Evolutionary conservation across 2,888 invertebrate species (phyloP).

Genomic region (Lagria hirta): DNA sequence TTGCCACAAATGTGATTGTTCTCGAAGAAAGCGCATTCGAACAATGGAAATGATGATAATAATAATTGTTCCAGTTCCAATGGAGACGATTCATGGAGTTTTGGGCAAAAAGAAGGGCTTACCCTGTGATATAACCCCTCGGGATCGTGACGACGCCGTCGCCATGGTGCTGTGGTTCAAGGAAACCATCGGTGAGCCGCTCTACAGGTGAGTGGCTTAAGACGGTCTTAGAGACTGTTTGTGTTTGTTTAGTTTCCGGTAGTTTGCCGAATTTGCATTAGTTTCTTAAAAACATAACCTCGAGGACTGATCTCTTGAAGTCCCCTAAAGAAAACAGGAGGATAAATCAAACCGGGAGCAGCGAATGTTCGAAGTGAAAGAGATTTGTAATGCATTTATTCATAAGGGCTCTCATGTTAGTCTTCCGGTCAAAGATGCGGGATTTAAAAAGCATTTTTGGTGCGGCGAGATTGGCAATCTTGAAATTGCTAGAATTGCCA

Average conservation of each 20-base stretch:
- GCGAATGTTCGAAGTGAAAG: constrained; percentile 2
- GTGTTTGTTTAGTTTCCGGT: too few relatives aligned
- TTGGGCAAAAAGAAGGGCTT: constrained; percentile 78
- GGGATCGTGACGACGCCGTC: constrained; percentile 76
- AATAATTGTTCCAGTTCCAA: constrained; percentile 65
- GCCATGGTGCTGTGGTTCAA: constrained; percentile 91
- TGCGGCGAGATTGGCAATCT: constrained; percentile 1
- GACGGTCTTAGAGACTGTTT: too few relatives aligned
- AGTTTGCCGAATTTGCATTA: too few relatives aligned
- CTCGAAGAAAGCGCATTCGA: constrained; percentile 42
- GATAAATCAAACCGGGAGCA: constrained; percentile 18
- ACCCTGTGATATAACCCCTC: constrained; percentile 83
- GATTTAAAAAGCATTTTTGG: too few relatives aligned
- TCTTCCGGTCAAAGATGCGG: constrained; percentile 12
- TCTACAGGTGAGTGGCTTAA: constrained; percentile 70
- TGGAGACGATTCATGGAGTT: constrained; percentile 79
- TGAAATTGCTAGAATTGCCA: too few relatives aligned
- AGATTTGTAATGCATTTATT: constrained; percentile 20
- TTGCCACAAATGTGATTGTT: constrained; percentile 40
- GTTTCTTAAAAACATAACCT: too few relatives aligned
- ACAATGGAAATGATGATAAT: constrained; percentile 44
- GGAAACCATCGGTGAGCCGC: constrained; percentile 77
- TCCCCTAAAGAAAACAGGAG: constrained; percentile 9
- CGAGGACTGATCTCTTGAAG: too few relatives aligned
- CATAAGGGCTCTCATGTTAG: constrained; percentile 8